Conservation (phyloP, 2,888 invertebrate species). For the Drosophila hawaiiensis region DNA sequence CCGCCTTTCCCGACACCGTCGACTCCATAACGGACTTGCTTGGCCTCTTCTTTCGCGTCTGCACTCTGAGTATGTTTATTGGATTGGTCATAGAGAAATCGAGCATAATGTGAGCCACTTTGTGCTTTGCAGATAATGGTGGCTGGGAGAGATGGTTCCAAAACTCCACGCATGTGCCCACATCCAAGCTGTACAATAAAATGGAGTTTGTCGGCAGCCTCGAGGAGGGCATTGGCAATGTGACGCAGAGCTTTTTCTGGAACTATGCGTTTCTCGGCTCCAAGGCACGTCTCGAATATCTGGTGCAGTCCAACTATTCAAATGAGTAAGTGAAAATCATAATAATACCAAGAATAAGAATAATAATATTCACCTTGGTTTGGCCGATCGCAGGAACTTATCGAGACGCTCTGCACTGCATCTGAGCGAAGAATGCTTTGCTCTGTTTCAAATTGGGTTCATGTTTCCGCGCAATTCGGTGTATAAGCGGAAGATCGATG, state of each 20-base stretch:
- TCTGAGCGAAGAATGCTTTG: slow-evolving; percentile 91
- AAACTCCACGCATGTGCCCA: slow-evolving; percentile 89
- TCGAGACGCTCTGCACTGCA: slow-evolving; percentile 89
- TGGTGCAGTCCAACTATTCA: slow-evolving; percentile 90
- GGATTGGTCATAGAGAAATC: background rate
- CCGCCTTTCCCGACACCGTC: slow-evolving; percentile 90
- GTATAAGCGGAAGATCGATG: slow-evolving; percentile 88
- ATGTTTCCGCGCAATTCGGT: slow-evolving; percentile 89
- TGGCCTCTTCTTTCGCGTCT: slow-evolving; percentile 89
- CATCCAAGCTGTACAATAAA: slow-evolving; percentile 88
- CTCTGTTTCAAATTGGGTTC: slow-evolving; percentile 89
- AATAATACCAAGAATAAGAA: background rate
- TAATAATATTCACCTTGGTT: background rate
- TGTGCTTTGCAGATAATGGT: slow-evolving; percentile 87
- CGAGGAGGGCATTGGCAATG: slow-evolving; percentile 90
- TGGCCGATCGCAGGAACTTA: slow-evolving; percentile 77
- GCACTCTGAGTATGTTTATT: slow-evolving; percentile 88
- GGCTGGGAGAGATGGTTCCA: slow-evolving; percentile 92
- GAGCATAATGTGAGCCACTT: background rate
- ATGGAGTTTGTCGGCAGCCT: slow-evolving; percentile 89
- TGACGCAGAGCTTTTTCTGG: slow-evolving; percentile 91
- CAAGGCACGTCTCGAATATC: slow-evolving; percentile 89
- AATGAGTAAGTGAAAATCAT: slow-evolving; percentile 85
- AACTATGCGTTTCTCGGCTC: slow-evolving; percentile 92
- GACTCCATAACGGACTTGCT: slow-evolving; percentile 89